phyloP scores from a whole-genome alignment of 2,797 vertebrate genomes.

The Macrochelys suwanniensis region DNA sequence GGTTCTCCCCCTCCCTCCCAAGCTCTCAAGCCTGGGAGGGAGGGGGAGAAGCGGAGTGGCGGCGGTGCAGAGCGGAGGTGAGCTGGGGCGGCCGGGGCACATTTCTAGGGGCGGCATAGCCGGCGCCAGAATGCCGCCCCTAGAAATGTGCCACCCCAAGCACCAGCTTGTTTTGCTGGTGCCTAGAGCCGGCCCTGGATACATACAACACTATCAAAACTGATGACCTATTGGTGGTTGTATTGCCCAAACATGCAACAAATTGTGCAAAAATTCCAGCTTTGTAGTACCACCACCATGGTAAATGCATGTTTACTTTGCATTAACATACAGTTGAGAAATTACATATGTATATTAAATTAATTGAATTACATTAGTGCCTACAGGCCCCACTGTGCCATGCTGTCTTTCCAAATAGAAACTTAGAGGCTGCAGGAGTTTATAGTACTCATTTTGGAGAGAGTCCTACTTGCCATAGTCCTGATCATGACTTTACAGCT shows the following conservation, averaged over 20 bases:
- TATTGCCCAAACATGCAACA: not conserved
- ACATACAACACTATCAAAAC: not conserved
- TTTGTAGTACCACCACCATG: not conserved
- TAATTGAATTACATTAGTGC: not conserved
- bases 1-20: no score
- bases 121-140: no score
- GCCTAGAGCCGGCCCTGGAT: no score
- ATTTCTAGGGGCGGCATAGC: no score
- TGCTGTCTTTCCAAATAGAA: not conserved
- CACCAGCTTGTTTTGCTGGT: no score
- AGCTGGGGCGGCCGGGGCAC: no score
- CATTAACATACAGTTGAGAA: not conserved
- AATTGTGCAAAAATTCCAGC: conserved; percentile 18
- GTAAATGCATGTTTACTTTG: not conserved
- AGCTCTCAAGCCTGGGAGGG: no score
- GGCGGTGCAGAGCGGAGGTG: no score
- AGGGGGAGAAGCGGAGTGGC: no score
- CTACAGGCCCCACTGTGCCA: not conserved
- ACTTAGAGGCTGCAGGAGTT: not conserved
- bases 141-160: no score
- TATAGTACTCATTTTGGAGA: not conserved
- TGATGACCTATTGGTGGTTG: not conserved
- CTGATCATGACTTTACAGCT: not conserved
- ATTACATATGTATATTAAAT: not conserved
- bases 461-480: not conserved